Evolutionary conservation across 2,888 invertebrate genomes (phyloP).

Genomic region (Lamellibrachia columna): DNA sequence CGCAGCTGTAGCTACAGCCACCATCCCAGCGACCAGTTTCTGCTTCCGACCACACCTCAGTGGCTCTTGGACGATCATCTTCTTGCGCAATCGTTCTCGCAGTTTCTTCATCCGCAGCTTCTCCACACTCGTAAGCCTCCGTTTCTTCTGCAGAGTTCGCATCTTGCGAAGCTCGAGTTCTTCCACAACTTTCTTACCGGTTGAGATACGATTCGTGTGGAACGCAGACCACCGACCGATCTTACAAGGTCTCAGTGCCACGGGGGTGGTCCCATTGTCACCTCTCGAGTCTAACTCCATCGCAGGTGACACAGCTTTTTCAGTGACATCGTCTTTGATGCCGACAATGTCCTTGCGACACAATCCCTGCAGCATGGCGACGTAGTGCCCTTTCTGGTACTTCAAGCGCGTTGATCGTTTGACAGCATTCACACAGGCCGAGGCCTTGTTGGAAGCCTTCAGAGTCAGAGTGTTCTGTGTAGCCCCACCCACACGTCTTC

Average conservation of each 20-base stretch:
- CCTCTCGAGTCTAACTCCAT: neutral
- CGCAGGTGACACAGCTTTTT: neutral
- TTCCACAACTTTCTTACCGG: neutral
- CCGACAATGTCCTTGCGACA: neutral
- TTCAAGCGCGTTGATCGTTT: neutral
- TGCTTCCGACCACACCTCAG: neutral
- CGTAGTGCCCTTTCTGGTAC: slow-evolving; percentile 19
- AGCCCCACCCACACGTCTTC: neutral
- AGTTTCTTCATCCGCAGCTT: neutral
- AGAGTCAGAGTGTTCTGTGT: neutral
- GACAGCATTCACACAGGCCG: neutral
- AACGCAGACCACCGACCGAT: neutral
- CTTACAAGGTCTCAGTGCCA: neutral
- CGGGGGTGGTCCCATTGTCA: neutral
- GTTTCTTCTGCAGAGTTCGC: neutral
- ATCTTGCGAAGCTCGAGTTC: neutral
- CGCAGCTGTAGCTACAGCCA: neutral
- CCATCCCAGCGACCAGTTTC: neutral
- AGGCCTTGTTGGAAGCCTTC: neutral
- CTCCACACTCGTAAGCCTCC: neutral
- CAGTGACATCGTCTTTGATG: neutral
- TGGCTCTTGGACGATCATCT: neutral
- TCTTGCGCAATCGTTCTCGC: neutral
- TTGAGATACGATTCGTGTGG: neutral
- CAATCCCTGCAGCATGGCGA: slow-evolving; percentile 17